A percentile compares a stretch with the other conserved stretches of the same genome.
Evolutionary conservation across 2,888 invertebrate species (phyloP).

Genomic region (Elysia crispata): DNA sequence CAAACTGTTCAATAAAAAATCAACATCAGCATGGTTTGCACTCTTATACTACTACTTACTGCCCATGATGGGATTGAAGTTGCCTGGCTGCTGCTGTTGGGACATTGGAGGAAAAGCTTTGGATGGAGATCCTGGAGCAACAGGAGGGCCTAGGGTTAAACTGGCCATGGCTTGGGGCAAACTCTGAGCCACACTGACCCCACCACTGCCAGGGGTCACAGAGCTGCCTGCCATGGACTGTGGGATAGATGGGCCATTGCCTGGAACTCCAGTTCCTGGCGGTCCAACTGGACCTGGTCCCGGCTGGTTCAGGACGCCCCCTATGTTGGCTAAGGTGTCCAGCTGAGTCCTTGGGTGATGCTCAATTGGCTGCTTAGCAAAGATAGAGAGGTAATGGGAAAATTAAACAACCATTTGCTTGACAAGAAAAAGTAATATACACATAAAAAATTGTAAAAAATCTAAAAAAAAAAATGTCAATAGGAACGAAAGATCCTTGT

Average conservation of each 20-base stretch:
- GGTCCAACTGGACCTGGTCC: constrained; percentile 47
- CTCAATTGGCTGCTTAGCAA: too few relatives aligned
- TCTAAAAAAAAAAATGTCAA: too few relatives aligned
- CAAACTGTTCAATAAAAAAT: too few relatives aligned
- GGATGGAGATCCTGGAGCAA: constrained; percentile 70
- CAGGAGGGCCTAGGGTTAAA: constrained; percentile 48
- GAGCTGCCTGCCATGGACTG: constrained; percentile 47
- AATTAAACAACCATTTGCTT: not conserved
- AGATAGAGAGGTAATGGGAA: not conserved
- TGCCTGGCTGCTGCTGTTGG: constrained; percentile 54
- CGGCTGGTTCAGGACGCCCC: constrained; percentile 44
- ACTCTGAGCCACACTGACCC: constrained; percentile 21
- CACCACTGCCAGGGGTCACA: constrained; percentile 48
- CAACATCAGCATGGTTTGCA: too few relatives aligned
- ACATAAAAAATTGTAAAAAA: too few relatives aligned
- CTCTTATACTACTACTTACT: not conserved
- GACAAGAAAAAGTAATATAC: too few relatives aligned
- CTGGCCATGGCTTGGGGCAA: constrained; percentile 50
- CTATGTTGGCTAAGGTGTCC: constrained; percentile 46
- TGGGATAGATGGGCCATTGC: constrained; percentile 1
- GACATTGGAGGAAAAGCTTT: constrained; percentile 65
- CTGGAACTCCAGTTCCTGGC: constrained; percentile 10
- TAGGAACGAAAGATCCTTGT: too few relatives aligned
- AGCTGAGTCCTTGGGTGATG: constrained; percentile 23
- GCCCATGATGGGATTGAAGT: constrained; percentile 50